These are phyloP conservation scores for Papilio machaon DNA, from an alignment of 1,140 invertebrate species.

Conservation along the genomic window DNA sequence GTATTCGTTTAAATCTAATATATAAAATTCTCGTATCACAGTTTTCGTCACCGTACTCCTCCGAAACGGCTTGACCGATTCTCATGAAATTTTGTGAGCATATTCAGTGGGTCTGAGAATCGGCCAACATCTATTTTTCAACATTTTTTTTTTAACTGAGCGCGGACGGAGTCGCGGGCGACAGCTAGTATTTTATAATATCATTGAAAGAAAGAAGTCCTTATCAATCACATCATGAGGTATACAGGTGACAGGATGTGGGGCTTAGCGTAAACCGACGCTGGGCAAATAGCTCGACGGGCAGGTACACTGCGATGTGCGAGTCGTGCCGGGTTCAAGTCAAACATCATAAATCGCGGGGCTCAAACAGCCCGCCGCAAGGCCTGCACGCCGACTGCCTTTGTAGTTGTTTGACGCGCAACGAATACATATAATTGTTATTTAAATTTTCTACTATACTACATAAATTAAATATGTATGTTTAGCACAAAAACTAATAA, in stretches of 20 bases:
- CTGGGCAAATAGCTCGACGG: background rate
- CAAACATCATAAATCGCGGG: conserved; percentile 67
- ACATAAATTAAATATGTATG: background rate
- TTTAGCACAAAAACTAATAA: background rate
- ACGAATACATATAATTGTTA: conserved; percentile 6
- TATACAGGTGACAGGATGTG: conserved; percentile 21
- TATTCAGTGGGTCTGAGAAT: too few relatives aligned
- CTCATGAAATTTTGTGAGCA: too few relatives aligned
- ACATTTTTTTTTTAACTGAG: too few relatives aligned
- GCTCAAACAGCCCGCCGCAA: conserved; percentile 51
- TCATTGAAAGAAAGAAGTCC: background rate
- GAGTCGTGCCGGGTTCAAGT: conserved; percentile 44
- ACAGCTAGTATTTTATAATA: background rate
- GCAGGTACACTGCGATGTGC: background rate
- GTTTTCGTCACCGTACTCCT: too few relatives aligned
- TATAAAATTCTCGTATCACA: too few relatives aligned
- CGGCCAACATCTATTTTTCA: background rate
- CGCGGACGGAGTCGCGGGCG: too few relatives aligned
- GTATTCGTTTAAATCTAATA: too few relatives aligned
- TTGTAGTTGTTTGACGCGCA: background rate
- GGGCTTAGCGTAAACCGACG: background rate
- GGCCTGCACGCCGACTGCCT: conserved; percentile 2
- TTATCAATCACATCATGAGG: background rate
- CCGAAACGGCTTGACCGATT: too few relatives aligned
- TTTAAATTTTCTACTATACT: background rate